These are phyloP conservation scores for Halictus quadricinctus DNA, from an alignment of 2,888 invertebrate genomes.

Conservation along the genomic window DNA sequence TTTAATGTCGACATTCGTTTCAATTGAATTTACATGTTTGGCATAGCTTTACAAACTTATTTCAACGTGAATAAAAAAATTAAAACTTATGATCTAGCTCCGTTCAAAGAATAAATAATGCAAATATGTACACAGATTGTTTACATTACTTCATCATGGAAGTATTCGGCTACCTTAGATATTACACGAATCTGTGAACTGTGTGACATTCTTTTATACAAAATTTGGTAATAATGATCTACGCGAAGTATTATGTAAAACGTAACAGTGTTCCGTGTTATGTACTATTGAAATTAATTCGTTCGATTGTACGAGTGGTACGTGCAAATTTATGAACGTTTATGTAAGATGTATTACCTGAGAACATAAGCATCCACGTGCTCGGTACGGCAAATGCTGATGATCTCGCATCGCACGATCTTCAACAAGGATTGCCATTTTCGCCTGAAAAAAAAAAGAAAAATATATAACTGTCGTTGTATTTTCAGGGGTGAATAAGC, in stretches of 20 bases:
- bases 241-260: neutral
- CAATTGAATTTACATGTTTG: neutral
- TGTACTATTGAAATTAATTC: neutral
- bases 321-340: neutral
- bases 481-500: neutral
- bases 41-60: neutral
- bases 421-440: conserved; percentile 95
- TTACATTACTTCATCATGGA: neutral
- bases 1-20: neutral
- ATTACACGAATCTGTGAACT: no score
- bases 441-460: conserved; percentile 84
- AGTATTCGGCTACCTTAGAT: no score
- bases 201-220: neutral
- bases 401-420: conserved; percentile 97
- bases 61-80: neutral
- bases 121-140: neutral
- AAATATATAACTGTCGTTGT: neutral
- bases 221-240: neutral
- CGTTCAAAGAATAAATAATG: neutral
- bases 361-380: conserved; percentile 97
- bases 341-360: conserved; percentile 86
- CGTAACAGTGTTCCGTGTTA: neutral
- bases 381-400: conserved; percentile 94
- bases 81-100: neutral
- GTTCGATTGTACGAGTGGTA: neutral